These are phyloP conservation scores for Plagodis dolabraria DNA, from an alignment of 2,888 invertebrate genomes.

Conservation along the genomic window DNA sequence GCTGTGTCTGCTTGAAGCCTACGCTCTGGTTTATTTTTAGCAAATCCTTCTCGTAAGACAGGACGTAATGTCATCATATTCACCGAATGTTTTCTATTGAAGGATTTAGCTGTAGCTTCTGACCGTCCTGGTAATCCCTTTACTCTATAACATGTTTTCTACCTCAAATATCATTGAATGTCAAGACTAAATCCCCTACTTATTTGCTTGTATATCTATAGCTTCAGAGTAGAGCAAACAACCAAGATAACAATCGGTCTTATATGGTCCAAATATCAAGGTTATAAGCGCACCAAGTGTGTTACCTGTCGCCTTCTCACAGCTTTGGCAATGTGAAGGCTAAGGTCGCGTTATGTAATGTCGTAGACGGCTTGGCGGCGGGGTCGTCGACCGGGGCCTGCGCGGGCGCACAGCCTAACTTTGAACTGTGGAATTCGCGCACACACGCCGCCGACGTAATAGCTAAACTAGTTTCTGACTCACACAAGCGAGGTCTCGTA, in stretches of 20 bases:
- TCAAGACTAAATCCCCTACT: no score
- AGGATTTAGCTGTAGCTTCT: no score
- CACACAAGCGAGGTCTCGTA: conserved; percentile 27
- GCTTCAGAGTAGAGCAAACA: not conserved
- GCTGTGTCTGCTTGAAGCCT: no score
- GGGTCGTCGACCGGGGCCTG: conserved; percentile 76
- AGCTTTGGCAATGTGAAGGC: conserved; percentile 74
- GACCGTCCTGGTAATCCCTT: no score
- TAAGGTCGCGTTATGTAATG: conserved; percentile 79
- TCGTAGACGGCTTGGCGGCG: conserved; percentile 82
- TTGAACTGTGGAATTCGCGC: conserved; percentile 66
- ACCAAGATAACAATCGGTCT: not conserved
- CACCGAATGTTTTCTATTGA: no score
- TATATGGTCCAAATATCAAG: not conserved
- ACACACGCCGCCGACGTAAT: conserved; percentile 35
- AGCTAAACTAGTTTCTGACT: conserved; percentile 37
- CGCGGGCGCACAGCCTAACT: conserved; percentile 73
- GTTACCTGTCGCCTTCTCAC: conserved; percentile 46
- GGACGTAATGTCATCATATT: no score
- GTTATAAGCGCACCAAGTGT: conserved; percentile 40
- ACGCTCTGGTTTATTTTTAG: no score
- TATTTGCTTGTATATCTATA: not conserved
- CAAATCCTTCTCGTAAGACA: no score
- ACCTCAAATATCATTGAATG: no score
- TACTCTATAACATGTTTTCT: no score